phyloP scores from a whole-genome alignment of 2,797 vertebrate species.

The Oophaga sylvatica region DNA sequence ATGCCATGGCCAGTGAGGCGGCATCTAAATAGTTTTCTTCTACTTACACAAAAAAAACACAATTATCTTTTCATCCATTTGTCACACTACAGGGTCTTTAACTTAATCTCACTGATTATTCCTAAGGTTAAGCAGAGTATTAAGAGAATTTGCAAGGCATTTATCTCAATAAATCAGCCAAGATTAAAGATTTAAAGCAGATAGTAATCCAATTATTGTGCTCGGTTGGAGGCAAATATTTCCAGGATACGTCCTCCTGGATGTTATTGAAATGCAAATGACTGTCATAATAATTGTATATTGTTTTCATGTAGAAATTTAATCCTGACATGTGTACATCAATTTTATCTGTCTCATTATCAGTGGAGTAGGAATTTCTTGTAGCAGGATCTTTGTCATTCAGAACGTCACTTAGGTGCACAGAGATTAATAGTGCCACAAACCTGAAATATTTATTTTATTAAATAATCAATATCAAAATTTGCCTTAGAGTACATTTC shows the following conservation, averaged over 20 bases:
- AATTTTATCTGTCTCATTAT: neutral
- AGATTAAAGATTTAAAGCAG: conserved; percentile 58
- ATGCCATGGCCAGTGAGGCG: neutral
- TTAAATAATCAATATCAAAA: neutral
- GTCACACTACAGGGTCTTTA: conserved; percentile 24
- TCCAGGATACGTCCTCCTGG: conserved; percentile 3
- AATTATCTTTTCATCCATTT: neutral
- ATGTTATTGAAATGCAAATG: conserved; percentile 29
- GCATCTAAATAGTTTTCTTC: neutral
- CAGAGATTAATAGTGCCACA: neutral
- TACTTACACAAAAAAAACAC: neutral
- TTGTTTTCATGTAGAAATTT: conserved; percentile 22
- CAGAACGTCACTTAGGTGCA: neutral
- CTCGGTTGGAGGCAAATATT: conserved; percentile 31
- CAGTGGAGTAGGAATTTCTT: neutral
- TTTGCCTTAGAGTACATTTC: no score
- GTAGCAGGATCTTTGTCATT: neutral
- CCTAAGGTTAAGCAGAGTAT: conserved; percentile 53
- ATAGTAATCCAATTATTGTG: conserved; percentile 58
- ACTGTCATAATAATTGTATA: conserved; percentile 17
- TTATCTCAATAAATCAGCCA: conserved; percentile 56
- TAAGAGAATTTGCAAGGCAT: conserved; percentile 56
- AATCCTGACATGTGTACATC: conserved; percentile 22
- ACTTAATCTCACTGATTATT: conserved; percentile 54
- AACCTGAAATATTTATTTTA: neutral